Base-by-base conservation (phyloP, 2,113 vertebrate species). In the Salvelinus namaycush region DNA sequence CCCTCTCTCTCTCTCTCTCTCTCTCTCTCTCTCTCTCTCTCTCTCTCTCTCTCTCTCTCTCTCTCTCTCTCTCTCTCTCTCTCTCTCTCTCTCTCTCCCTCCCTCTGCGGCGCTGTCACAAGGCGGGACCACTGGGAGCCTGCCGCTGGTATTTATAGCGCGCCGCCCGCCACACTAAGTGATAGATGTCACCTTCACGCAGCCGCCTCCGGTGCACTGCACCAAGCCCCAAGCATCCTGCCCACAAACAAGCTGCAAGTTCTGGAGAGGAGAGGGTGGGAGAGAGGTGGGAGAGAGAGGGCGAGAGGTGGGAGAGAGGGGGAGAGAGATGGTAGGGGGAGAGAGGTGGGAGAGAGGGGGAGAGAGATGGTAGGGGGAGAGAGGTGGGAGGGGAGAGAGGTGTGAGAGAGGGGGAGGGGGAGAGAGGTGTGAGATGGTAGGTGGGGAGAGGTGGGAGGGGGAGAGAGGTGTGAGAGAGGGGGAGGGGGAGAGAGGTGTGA, bases 121-220 rank as follows among this genome's bases (percentile, higher is more conserved):
- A 79, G 89, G 88, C 73, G 87, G 87, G 88, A 84, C 89, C 87
- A 86, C 88, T 82, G 88, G 88, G 85, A 89, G 86, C 83, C 87
- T 82, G 86, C 68, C 79, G 73, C 81, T 81, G 87, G 86, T 93
- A 91, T 94, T 94, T 94, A 93, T 91, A 93, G 93, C 77, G 24
- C 69, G 60, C 81, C 79, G n/a, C 70, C 81, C 85, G 48, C 81
- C 51, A 0, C 74, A 73, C 91, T 90, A 92, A 94, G 93, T 94
- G 90, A 95, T 93, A 90, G 88, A 93, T 92, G 93, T 92, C 90
- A 93, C 93, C 92, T 93, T 93, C 91, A 89, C 88, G 83, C 86
- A 80, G 67, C 82, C 24, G 84, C 87, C 90, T 84, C 87, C 80
- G 84, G 87, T 86, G 87, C 85, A 72, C 78, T 80, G 85, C 83